These are phyloP conservation scores for Emesis furor DNA, from an alignment of 2,888 invertebrate species.

Conservation along the genomic window DNA sequence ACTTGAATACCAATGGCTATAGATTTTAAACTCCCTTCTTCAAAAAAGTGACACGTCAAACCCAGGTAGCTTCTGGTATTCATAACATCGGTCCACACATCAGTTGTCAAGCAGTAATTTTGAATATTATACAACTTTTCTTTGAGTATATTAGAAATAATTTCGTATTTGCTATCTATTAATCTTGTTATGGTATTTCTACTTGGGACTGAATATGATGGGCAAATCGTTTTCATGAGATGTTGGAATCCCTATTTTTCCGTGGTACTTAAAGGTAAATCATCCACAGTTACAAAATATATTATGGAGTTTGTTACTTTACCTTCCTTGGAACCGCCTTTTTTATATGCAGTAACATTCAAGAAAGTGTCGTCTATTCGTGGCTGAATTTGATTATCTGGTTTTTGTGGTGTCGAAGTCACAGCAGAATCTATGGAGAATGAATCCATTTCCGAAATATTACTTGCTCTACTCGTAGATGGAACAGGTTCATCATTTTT, in stretches of 20 bases:
- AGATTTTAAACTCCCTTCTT: slow-evolving; percentile 12
- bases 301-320: slow-evolving; percentile 10
- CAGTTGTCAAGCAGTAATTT: background rate
- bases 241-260: slow-evolving; percentile 11
- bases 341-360: slow-evolving; percentile 6
- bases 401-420: slow-evolving; percentile 10
- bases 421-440: slow-evolving; percentile 12
- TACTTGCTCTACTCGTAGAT: slow-evolving; percentile 2
- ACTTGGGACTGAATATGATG: slow-evolving; percentile 6
- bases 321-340: slow-evolving; percentile 10
- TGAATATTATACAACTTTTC: slow-evolving; percentile 2
- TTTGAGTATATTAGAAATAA: slow-evolving; percentile 15
- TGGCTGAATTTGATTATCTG: background rate
- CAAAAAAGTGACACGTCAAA: slow-evolving; percentile 9
- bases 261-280: slow-evolving; percentile 10
- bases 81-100: slow-evolving; percentile 11
- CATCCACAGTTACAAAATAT: slow-evolving; percentile 14
- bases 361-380: slow-evolving; percentile 2
- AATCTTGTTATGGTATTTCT: slow-evolving; percentile 11
- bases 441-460: slow-evolving; percentile 17
- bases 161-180: slow-evolving; percentile 15
- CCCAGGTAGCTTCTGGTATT: slow-evolving; percentile 2
- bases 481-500: slow-evolving; percentile 14
- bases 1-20: slow-evolving; percentile 11
- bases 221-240: slow-evolving; percentile 4